Conservation (phyloP, 1,140 invertebrate genomes). For the Bombus ignitus region DNA sequence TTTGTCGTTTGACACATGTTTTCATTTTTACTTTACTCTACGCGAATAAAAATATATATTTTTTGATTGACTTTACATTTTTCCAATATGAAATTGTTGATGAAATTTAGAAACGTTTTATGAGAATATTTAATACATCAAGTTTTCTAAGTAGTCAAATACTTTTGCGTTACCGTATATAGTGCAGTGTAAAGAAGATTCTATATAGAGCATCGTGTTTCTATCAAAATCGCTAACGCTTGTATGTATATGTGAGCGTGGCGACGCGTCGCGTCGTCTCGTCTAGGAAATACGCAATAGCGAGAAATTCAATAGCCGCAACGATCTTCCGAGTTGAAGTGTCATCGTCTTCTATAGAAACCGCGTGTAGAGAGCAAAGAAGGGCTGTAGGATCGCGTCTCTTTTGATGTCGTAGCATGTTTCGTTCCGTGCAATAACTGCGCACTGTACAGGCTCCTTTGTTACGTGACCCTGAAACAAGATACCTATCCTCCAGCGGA, state of each 20-base stretch:
- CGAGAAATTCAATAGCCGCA: constrained; percentile 48
- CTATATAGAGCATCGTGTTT: neutral
- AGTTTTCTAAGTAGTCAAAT: no score
- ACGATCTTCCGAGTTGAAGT: constrained; percentile 20
- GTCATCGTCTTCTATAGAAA: constrained; percentile 46
- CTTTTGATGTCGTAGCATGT: constrained; percentile 30
- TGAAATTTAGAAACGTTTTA: no score
- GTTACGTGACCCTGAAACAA: constrained; percentile 19
- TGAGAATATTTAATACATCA: no score
- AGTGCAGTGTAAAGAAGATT: neutral
- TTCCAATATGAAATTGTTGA: no score
- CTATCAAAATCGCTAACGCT: neutral
- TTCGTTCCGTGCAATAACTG: constrained; percentile 40
- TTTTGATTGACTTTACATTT: no score
- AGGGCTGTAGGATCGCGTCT: constrained; percentile 1
- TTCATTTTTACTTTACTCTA: no score
- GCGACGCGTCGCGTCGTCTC: neutral
- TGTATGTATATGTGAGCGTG: neutral
- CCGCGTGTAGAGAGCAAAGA: constrained; percentile 1
- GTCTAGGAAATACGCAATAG: neutral
- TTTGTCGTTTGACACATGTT: no score
- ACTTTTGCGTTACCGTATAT: no score
- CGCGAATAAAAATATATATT: no score
- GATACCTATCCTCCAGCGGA: neutral
- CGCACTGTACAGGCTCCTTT: constrained; percentile 22